Evolutionary conservation across 2,113 vertebrate genomes (phyloP), one percentile per base, ranked within the genome.

Genomic region (Equus quagga): DNA sequence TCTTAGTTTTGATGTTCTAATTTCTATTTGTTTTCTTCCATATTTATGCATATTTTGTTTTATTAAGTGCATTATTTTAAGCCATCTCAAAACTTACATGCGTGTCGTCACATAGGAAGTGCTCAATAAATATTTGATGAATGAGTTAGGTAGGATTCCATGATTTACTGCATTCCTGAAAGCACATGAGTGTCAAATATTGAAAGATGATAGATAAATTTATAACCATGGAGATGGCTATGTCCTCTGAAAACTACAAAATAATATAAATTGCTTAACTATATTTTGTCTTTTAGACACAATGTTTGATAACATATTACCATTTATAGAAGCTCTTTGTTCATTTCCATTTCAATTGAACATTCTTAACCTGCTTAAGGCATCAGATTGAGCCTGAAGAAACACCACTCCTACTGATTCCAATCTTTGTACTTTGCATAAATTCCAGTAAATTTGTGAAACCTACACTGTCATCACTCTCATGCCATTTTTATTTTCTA

Each of bases 21-120:
- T 91, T 78, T 85, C 58, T 88, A 60, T n/a, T 70, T 44, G 6
- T 44, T 85, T 6, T 82, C 78, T 73, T 79, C 7, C 26, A 28
- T 56, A 80, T 84, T 92, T 72, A 79, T 26, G 1, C 17, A 84
- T 73, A 82, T 49, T 95, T 94, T 90, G 31, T 33, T 94, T 95
- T 49, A 58, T 62, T 65, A 24, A 12, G 31, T 51, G 6, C 54
- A 89, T 92, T 91, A 10, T 86, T 91, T 95, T 79, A 75, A 88
- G 19, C 17, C 28, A 64, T 72, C 18, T 96, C 54, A 70, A 93
- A 60, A 67, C 24, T 85, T 93, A 95, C 9, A 85, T 62, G 5
- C 0, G 19, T 93, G 54, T 82, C 46, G 46, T 82, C 46, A 64
- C 73, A 19, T 80, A 11, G n/a, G 51, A 94, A 92, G 8, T 86